Evolutionary conservation across 2,113 vertebrate species (phyloP), one percentile per base, ranked within the genome.

Genomic region (Columbina picui): DNA sequence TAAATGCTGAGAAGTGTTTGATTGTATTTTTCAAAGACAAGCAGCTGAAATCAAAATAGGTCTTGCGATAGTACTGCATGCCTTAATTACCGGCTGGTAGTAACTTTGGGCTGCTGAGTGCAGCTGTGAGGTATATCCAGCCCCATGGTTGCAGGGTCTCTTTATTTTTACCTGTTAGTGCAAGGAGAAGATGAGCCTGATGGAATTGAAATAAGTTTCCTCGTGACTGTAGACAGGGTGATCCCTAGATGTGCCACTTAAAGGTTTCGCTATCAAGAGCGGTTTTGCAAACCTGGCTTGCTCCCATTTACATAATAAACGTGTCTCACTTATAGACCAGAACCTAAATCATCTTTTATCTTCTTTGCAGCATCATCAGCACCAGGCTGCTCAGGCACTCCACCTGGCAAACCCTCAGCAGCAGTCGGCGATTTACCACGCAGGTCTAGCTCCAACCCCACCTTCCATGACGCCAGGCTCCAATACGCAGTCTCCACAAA

Each of bases 381-480:
- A 99, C 97, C 99, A 98, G 85, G 98, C 99, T 36, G 98, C 99
- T 57, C 99, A 99, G 97, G 99, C 99, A 65, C 98, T 99, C 90
- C 99, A 99, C 96, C 95, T 99, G 98, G 99, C 98, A 91, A 99
- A 98, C 96, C 98, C 99, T 21, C 98, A 98, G 29, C 99, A 99
- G 98, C 99, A 99, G 98, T 97, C 98, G 57, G 99, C 99, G 81
- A 99, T 99, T 97, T 99, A 99, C 97, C 98, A 98, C 29, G 99
- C 99, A 1, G 98, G 99, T 73, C 98, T 99, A 81, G 99, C 99
- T 11, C 99, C 98, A 30, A 99, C 99, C 67, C 99, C 99, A 13
- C 99, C 99, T 88, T 99, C 99, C 96, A 99, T 99, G 99, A 99
- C 98, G 88, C 99, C 99, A 23, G 99, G 99, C 88, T 99, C 99